Conservation (phyloP, 2,888 invertebrate species). For the Corythucha ciliata region DNA sequence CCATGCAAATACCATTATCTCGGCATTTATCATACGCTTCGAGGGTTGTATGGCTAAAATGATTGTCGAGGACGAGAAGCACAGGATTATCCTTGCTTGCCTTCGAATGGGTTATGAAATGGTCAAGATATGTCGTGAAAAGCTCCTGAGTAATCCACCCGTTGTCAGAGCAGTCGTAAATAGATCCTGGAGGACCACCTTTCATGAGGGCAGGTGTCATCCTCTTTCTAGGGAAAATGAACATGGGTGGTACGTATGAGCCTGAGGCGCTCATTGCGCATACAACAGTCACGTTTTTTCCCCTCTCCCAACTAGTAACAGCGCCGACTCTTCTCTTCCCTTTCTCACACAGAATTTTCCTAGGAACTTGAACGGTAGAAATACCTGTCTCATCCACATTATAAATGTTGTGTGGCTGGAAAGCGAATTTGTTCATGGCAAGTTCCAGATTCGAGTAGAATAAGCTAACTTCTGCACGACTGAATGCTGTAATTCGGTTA, state of each 20-base stretch:
- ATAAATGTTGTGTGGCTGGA: constrained; percentile 3
- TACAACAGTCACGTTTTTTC: no score
- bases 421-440: not conserved
- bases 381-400: constrained; percentile 1
- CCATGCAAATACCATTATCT: no score
- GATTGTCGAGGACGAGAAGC: not conserved
- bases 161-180: constrained; percentile 15
- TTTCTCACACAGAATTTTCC: not conserved
- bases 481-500: not conserved
- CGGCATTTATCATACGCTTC: no score
- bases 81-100: not conserved
- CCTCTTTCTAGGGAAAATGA: no score
- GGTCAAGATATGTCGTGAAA: not conserved
- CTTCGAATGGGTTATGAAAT: not conserved
- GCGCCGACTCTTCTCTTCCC: no score
- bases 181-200: constrained; percentile 20
- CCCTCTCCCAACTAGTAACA: no score
- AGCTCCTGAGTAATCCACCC: constrained; percentile 14
- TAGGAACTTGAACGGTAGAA: not conserved
- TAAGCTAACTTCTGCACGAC: not conserved
- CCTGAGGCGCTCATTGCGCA: no score
- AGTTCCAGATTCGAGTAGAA: not conserved
- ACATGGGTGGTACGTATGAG: no score
- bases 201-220: no score
- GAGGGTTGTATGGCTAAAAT: no score